phyloP scores from a whole-genome alignment of 2,797 vertebrate species.

The Gambusia yucatana region DNA sequence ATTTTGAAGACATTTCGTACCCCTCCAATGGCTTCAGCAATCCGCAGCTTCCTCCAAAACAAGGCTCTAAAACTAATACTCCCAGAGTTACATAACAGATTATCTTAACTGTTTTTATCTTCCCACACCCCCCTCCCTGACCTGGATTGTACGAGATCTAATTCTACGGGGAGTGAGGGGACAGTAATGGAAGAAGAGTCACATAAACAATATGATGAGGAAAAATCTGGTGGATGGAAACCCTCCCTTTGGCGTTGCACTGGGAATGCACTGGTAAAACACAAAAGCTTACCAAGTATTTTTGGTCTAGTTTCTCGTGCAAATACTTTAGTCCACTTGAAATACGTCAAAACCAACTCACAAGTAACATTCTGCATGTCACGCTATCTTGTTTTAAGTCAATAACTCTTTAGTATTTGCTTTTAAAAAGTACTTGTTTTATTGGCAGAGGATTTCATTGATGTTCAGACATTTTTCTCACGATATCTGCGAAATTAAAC shows the following conservation, averaged over 20 bases:
- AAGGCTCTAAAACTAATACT: slow-evolving; percentile 39
- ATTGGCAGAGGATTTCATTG: no score
- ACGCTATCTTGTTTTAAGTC: no score
- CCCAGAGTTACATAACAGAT: slow-evolving; percentile 61
- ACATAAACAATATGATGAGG: neutral
- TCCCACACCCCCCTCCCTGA: slow-evolving; percentile 1
- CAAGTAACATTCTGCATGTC: no score
- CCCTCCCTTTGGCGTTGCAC: slow-evolving; percentile 33
- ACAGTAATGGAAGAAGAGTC: neutral
- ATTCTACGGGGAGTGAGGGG: slow-evolving; percentile 6
- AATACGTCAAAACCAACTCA: no score
- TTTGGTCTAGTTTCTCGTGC: no score
- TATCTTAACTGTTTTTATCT: slow-evolving; percentile 53
- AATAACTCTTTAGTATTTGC: no score
- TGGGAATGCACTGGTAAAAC: no score
- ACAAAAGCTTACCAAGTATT: no score
- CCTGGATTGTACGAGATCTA: slow-evolving; percentile 38
- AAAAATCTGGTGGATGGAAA: slow-evolving; percentile 20
- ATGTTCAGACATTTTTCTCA: no score
- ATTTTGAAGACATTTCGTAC: slow-evolving; percentile 29
- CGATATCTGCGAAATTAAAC: no score
- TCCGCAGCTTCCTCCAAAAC: slow-evolving; percentile 12
- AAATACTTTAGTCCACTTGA: no score
- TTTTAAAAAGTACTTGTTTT: no score
- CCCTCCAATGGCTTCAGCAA: slow-evolving; percentile 24